Percentiles rank a stretch among this genome's conserved stretches.
phyloP scores from a whole-genome alignment of 30 jellyfish, hydroid and myxozoan species.

The Hydra vulgaris region DNA sequence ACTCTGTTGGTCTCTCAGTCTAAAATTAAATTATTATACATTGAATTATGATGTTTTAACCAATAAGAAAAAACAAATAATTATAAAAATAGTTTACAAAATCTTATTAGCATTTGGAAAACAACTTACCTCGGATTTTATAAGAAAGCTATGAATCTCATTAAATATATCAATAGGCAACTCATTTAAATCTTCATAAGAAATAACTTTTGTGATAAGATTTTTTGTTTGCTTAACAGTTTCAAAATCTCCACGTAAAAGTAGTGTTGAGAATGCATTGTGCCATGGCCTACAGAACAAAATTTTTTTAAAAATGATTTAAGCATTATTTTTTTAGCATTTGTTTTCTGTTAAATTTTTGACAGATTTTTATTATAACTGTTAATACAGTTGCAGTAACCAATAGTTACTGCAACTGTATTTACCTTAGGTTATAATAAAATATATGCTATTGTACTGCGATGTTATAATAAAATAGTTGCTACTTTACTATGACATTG shows the following conservation, averaged over 20 bases:
- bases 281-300: slow-evolving; percentile 84
- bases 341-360: too few relatives aligned
- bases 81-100: background rate
- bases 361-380: too few relatives aligned
- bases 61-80: background rate
- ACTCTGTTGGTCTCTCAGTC: background rate
- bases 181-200: background rate
- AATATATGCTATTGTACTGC: too few relatives aligned
- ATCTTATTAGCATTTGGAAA: background rate
- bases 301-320: too few relatives aligned
- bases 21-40: background rate
- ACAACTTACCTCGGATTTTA: background rate
- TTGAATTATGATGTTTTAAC: too few relatives aligned
- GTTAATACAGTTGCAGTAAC: too few relatives aligned
- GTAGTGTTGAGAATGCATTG: slow-evolving; percentile 43
- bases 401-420: too few relatives aligned
- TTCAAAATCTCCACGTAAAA: slow-evolving; percentile 55
- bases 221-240: slow-evolving; percentile 33
- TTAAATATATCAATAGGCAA: background rate
- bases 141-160: background rate
- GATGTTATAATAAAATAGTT: too few relatives aligned
- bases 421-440: too few relatives aligned
- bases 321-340: too few relatives aligned
- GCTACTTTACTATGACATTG: too few relatives aligned
- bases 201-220: slow-evolving; percentile 21